These are phyloP conservation scores for Pogoniulus pusillus DNA, from an alignment of 2,797 vertebrate species.

Conservation along the genomic window DNA sequence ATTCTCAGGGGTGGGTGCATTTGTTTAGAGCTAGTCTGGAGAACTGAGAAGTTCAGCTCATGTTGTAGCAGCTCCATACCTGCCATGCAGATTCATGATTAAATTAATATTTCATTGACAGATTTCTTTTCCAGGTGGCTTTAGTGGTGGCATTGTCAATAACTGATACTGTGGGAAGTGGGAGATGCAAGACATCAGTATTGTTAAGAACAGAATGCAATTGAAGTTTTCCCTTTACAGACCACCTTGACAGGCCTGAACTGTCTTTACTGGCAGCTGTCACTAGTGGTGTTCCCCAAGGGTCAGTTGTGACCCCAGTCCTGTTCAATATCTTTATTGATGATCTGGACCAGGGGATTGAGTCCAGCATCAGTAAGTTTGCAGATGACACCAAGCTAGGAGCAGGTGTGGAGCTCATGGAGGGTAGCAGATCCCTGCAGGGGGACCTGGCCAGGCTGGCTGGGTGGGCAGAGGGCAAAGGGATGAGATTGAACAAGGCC, in stretches of 20 bases:
- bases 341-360: too few relatives aligned
- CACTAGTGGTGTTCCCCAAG: too few relatives aligned
- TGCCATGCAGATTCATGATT: not conserved
- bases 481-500: too few relatives aligned
- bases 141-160: not conserved
- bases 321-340: too few relatives aligned
- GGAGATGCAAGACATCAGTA: not conserved
- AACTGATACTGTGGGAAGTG: not conserved
- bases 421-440: too few relatives aligned
- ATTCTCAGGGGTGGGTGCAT: not conserved
- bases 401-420: too few relatives aligned
- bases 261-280: too few relatives aligned
- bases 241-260: not conserved
- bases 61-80: not conserved
- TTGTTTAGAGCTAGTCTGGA: not conserved
- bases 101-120: not conserved
- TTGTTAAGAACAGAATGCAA: not conserved
- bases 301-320: too few relatives aligned
- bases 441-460: too few relatives aligned
- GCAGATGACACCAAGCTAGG: too few relatives aligned
- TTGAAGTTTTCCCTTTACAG: not conserved
- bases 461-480: too few relatives aligned
- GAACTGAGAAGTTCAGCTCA: not conserved
- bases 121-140: not conserved
- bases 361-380: too few relatives aligned